Evolutionary conservation across 2,888 invertebrate genomes (phyloP).

Genomic region (Andrena bicolor): DNA sequence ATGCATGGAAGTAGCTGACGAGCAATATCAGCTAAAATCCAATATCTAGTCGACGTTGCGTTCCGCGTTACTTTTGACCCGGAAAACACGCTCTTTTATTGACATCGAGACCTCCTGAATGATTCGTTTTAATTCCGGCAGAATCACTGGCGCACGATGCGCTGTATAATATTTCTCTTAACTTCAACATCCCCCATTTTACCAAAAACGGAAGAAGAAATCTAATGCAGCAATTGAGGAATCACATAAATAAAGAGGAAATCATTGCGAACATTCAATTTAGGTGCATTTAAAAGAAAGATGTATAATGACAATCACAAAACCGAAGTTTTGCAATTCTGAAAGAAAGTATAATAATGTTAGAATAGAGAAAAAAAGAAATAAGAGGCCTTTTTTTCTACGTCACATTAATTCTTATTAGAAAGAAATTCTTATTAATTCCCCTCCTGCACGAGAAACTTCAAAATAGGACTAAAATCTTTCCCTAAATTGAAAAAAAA

Average conservation of each 20-base stretch:
- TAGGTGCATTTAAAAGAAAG: too few relatives aligned
- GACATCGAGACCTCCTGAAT: not conserved
- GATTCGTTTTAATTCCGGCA: slow-evolving; percentile 13
- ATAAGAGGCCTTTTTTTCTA: too few relatives aligned
- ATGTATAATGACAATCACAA: too few relatives aligned
- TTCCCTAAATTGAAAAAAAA: not conserved
- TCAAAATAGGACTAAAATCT: too few relatives aligned
- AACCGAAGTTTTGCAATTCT: too few relatives aligned
- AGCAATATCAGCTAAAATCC: slow-evolving; percentile 70
- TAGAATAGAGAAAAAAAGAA: too few relatives aligned
- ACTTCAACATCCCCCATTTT: not conserved
- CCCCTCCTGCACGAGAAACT: too few relatives aligned
- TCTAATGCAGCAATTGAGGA: not conserved
- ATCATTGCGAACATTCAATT: too few relatives aligned
- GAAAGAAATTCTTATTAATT: too few relatives aligned
- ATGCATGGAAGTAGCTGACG: slow-evolving; percentile 75
- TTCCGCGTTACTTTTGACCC: slow-evolving; percentile 37
- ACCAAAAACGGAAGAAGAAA: not conserved
- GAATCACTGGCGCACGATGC: not conserved
- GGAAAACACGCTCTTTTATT: slow-evolving; percentile 31
- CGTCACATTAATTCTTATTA: too few relatives aligned
- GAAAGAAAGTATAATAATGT: too few relatives aligned
- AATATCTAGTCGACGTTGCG: slow-evolving; percentile 55
- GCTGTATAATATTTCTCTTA: not conserved
- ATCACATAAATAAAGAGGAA: not conserved